Conservation (phyloP, 2,888 invertebrate species). For the Buathra laborator region DNA sequence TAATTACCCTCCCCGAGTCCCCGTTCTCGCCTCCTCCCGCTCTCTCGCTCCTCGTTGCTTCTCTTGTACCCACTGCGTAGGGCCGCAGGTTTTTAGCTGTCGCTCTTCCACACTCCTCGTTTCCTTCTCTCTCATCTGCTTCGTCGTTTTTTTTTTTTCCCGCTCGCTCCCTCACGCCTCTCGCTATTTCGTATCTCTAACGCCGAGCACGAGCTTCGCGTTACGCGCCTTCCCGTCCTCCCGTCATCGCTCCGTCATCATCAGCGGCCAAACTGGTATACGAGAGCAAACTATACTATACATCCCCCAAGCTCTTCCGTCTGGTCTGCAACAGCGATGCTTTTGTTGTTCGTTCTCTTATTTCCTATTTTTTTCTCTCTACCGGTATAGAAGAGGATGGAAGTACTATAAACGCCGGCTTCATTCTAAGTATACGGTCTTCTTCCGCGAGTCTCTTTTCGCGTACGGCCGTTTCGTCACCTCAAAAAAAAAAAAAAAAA, state of each 20-base stretch:
- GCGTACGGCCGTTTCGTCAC: constrained; percentile 52
- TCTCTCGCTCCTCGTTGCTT: constrained; percentile 14
- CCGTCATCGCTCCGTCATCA: constrained; percentile 55
- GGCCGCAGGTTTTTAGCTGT: constrained; percentile 48
- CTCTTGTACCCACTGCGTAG: constrained; percentile 44
- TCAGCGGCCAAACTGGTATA: constrained; percentile 51
- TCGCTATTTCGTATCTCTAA: constrained; percentile 68
- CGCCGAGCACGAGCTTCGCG: constrained; percentile 50
- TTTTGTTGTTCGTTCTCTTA: constrained; percentile 44
- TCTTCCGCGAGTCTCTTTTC: constrained; percentile 37
- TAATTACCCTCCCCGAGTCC: constrained; percentile 82
- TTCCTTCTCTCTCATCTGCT: constrained; percentile 32
- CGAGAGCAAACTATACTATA: constrained; percentile 39
- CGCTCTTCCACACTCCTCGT: constrained; percentile 56
- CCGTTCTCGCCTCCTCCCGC: constrained; percentile 56
- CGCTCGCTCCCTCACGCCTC: constrained; percentile 51
- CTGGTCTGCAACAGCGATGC: constrained; percentile 12
- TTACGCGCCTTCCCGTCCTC: constrained; percentile 37
- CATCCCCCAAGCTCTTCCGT: not conserved
- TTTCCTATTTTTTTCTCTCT: constrained; percentile 49
- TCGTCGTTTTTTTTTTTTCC: constrained; percentile 61
- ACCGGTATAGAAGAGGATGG: constrained; percentile 9
- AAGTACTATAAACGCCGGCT: constrained; percentile 52
- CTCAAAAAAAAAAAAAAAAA: constrained; percentile 37
- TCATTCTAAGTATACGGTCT: constrained; percentile 28